Percentiles rank a stretch among this genome's conserved stretches.
phyloP scores from a whole-genome alignment of 2,113 vertebrate species.

The Percina caprodes region DNA sequence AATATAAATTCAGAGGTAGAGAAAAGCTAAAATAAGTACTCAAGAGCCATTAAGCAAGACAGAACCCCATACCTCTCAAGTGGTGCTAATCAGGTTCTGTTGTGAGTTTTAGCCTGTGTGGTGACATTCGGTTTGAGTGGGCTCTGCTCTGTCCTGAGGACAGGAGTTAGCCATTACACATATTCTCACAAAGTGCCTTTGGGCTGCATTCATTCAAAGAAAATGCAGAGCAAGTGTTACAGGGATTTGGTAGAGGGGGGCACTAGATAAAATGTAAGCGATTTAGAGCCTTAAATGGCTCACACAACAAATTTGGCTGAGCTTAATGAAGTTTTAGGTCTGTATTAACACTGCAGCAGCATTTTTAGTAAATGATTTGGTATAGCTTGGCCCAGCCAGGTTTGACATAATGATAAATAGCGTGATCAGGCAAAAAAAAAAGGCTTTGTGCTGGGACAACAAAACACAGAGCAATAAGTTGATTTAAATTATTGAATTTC shows the following conservation, averaged over 20 bases:
- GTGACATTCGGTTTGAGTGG: conserved; percentile 16
- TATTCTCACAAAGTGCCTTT: conserved; percentile 11
- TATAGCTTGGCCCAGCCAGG: background rate
- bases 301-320: background rate
- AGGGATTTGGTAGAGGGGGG: conserved; percentile 25
- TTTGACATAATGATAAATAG: conserved; percentile 51
- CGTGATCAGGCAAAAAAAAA: conserved; percentile 24
- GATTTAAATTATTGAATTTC: conserved; percentile 65
- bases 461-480: conserved; percentile 37
- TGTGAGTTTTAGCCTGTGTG: conserved; percentile 17
- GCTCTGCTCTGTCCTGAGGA: conserved; percentile 9
- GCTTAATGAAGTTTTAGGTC: conserved; percentile 1
- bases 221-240: conserved; percentile 41
- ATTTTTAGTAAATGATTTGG: background rate
- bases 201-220: conserved; percentile 31
- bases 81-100: conserved; percentile 12
- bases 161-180: conserved; percentile 31
- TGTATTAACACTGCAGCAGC: conserved; percentile 6
- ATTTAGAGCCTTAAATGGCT: background rate
- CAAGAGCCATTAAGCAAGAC: background rate
- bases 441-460: conserved; percentile 21
- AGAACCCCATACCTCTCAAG: conserved; percentile 1
- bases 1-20: background rate
- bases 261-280: conserved; percentile 16
- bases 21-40: background rate